Percentiles rank a stretch among this genome's conserved stretches.
Conservation (phyloP, 1,140 invertebrate species). For the Aphelinus atriplicis region DNA sequence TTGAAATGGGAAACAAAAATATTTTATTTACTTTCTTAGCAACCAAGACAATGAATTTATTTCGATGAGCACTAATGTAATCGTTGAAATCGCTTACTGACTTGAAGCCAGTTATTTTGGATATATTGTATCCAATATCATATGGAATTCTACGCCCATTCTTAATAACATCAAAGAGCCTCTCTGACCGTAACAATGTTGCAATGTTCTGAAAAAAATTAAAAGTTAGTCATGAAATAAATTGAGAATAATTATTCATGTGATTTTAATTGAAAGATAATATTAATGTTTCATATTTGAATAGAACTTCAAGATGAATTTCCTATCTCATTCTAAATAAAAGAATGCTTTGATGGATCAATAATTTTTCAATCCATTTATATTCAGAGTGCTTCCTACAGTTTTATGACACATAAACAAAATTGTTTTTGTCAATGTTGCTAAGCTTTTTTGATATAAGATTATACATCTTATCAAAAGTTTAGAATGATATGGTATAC, state of each 20-base stretch:
- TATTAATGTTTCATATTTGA: no score
- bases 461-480: no score
- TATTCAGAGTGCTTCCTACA: no score
- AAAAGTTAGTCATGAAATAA: neutral
- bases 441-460: no score
- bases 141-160: constrained; percentile 27
- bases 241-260: neutral
- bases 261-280: neutral
- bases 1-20: neutral
- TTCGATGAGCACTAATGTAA: constrained; percentile 22
- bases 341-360: no score
- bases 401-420: no score
- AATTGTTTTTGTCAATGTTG: no score
- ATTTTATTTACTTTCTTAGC: constrained; percentile 24
- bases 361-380: no score
- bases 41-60: constrained; percentile 30
- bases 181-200: constrained; percentile 25
- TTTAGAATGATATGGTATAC: neutral
- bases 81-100: constrained; percentile 26
- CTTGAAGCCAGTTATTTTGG: constrained; percentile 27
- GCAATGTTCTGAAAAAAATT: constrained; percentile 30
- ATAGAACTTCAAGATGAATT: no score
- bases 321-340: no score
- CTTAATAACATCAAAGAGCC: constrained; percentile 18
- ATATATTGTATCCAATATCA: constrained; percentile 19